These are phyloP conservation scores for Sepioteuthis lessoniana DNA, from an alignment of 2,888 invertebrate species.

Conservation along the genomic window DNA sequence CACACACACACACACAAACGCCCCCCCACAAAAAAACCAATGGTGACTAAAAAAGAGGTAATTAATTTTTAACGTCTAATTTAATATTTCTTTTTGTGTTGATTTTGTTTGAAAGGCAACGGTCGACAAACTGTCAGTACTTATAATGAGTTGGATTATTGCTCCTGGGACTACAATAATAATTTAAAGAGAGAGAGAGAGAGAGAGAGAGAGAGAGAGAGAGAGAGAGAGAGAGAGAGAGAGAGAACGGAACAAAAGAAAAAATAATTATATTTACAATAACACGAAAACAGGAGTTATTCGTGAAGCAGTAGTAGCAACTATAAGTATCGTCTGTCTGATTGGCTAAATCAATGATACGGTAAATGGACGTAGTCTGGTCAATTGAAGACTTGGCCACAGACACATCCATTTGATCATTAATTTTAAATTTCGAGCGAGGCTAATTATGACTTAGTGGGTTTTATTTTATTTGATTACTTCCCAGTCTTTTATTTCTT, in stretches of 20 bases:
- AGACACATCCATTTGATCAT: neutral
- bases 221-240: neutral
- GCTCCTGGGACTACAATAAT: neutral
- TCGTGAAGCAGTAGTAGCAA: too few relatives aligned
- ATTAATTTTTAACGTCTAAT: neutral
- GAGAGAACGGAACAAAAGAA: neutral
- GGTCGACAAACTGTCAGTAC: neutral
- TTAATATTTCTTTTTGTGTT: neutral
- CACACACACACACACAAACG: too few relatives aligned
- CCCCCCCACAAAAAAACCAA: too few relatives aligned
- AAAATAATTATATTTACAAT: neutral
- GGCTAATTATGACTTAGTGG: neutral
- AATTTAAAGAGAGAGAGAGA: neutral
- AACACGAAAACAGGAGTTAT: neutral
- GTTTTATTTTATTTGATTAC: neutral
- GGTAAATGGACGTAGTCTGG: neutral
- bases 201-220: too few relatives aligned
- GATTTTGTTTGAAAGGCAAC: neutral
- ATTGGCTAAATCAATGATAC: neutral
- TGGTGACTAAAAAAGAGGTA: neutral
- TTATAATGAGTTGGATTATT: neutral
- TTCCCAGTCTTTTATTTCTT: neutral
- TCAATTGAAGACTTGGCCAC: neutral
- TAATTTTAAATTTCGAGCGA: neutral
- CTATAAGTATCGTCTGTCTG: neutral